Evolutionary conservation across 2,797 vertebrate species (phyloP), one percentile per base, ranked within the genome.

Genomic region (Oreortyx pictus): DNA sequence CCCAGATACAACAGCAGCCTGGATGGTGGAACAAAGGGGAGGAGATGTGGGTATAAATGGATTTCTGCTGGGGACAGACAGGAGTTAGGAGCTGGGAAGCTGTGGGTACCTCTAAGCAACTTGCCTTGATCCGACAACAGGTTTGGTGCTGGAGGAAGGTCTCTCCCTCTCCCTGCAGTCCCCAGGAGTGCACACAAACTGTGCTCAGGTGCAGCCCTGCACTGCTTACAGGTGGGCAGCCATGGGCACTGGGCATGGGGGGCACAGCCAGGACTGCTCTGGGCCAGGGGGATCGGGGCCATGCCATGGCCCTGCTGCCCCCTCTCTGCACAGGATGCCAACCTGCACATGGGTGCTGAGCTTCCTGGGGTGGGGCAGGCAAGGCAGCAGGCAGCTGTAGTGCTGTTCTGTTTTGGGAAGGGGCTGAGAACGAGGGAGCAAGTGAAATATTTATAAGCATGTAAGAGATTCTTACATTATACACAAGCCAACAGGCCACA

Each of bases 371-470:
- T 4, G 9, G 86, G 78, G 68, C 80, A 60, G 35, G 50, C 47
- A 74, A 85, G 67, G 67, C 43, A 47, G 52, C 62, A 59, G 67
- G 16, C 35, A 43, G 85, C 62, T 50, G 44, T 71, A 76, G 67
- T 57, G 65, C 76, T 76, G 64, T 59, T 35, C 93, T 84, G 68
- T 84, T 94, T 85, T 91, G 85, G 92, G 71, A 74, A 66, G 72
- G 59, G 35, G 64, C 80, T 56, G 74, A 43, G 79, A 88, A 74
- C 16, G 73, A 90, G 87, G 83, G 50, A 85, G 90, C 77, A 87
- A 83, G 90, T 80, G 88, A 89, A 96, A 88, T 90, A 96, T 96
- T 93, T 91, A 90, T 78, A 91, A 93, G 41, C 43, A 82, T 52
- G 88, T 89, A 90, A 90, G 84, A 60, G 62, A 84, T 70, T 80